Evolutionary conservation across 2,113 vertebrate species (phyloP).

Genomic region (Raja brachyura): DNA sequence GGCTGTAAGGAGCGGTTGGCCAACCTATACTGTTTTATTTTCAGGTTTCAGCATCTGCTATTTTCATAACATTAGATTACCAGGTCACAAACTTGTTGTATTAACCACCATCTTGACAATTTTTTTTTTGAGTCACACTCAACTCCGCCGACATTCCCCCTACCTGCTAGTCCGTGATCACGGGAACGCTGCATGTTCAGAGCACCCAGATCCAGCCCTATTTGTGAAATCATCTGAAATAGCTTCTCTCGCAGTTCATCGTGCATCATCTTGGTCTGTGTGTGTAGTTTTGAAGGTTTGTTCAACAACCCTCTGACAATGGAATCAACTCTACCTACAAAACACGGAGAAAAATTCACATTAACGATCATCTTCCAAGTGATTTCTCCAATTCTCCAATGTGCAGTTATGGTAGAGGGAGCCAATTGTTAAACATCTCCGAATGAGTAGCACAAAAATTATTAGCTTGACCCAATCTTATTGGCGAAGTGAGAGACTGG

Average conservation of each 20-base stretch:
- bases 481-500: too few relatives aligned
- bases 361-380: neutral
- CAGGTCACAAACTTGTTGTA: neutral
- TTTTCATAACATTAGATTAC: too few relatives aligned
- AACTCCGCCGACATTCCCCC: neutral
- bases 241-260: conserved; percentile 66
- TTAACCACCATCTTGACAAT: neutral
- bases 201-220: neutral
- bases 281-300: conserved; percentile 64
- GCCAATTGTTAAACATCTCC: neutral
- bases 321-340: conserved; percentile 54
- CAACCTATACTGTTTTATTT: too few relatives aligned
- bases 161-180: conserved; percentile 13
- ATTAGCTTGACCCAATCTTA: too few relatives aligned
- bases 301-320: conserved; percentile 64
- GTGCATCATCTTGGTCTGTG: conserved; percentile 67
- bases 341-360: neutral
- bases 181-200: conserved; percentile 29
- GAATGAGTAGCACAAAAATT: too few relatives aligned
- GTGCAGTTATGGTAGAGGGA: neutral
- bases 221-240: conserved; percentile 53
- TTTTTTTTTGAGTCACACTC: neutral
- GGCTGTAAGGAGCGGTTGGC: too few relatives aligned
- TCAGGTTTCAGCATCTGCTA: too few relatives aligned
- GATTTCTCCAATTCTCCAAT: neutral